These are phyloP conservation scores for Enteromius argenteus DNA, from an alignment of 2,797 vertebrate genomes.

Conservation along the genomic window DNA sequence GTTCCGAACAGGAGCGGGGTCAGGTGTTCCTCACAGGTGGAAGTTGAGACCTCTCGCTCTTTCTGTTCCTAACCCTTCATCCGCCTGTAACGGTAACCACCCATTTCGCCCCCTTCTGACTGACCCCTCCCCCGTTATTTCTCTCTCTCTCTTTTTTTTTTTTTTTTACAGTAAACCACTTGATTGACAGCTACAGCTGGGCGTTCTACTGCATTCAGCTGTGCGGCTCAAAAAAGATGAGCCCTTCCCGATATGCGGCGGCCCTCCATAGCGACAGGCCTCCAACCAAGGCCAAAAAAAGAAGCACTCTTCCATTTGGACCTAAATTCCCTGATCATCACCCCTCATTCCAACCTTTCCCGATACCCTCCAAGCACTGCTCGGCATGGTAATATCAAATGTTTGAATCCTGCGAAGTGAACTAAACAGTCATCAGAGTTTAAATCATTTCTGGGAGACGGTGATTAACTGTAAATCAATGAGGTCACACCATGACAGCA, in stretches of 20 bases:
- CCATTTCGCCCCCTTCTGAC: constrained; percentile 66
- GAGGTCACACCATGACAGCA: constrained; percentile 60
- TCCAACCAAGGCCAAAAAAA: constrained; percentile 82
- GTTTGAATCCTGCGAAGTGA: constrained; percentile 20
- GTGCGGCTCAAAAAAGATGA: constrained; percentile 78
- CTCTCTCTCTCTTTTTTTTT: constrained; percentile 18
- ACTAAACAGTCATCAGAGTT: neutral
- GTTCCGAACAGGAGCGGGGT: constrained; percentile 40
- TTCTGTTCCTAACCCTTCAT: constrained; percentile 7
- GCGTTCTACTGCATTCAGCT: constrained; percentile 76
- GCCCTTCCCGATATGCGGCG: constrained; percentile 69
- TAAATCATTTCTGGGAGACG: constrained; percentile 32
- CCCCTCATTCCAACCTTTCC: constrained; percentile 22
- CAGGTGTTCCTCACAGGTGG: constrained; percentile 60
- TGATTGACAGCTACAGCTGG: constrained; percentile 83
- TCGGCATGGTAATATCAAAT: neutral
- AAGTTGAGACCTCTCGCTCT: constrained; percentile 37
- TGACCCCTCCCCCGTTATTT: constrained; percentile 45
- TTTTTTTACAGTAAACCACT: constrained; percentile 76
- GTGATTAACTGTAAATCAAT: constrained; percentile 65
- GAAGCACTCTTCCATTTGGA: constrained; percentile 61
- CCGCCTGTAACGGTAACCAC: constrained; percentile 37
- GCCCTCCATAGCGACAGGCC: constrained; percentile 80
- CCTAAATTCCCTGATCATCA: constrained; percentile 34
- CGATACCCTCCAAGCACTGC: constrained; percentile 13